Evolutionary conservation across 2,888 invertebrate species (phyloP), one percentile per base, ranked within the genome.

Genomic region (Heteromyza rotundicornis): DNA sequence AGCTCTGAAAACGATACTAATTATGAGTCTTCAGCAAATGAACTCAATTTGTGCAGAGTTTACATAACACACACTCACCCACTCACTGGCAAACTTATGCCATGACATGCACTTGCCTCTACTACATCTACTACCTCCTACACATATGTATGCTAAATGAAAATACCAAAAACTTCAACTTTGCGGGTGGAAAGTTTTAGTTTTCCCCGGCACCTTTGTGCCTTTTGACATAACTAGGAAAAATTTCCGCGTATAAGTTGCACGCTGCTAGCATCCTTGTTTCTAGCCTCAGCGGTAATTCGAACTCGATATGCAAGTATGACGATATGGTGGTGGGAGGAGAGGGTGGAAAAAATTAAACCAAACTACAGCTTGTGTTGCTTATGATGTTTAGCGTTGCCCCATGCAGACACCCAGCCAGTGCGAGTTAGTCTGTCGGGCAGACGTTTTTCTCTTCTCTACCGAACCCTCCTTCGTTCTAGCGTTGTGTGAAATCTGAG

Each of bases 1-100:
- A 49, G 72, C 68, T 64, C 66, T 72, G 77, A 71, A 77, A 78
- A 78, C 78, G 77, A 79, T 78, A 78, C 77, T 77, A 77, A 77
- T 77, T 78, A 79, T 75, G 78, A 79, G 74, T 70, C 71, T 68
- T 67, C 66, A 72, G 70, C 68, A 77, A 78, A 78, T 77, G 76
- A 76, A 75, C 77, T 76, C 68, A 75, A 72, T 73, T 75, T 75
- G n/a, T 22, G 68, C 69, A 71, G 40, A n/a, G 16, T 40, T 40
- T 14, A n/a, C 40, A 40, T 40, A 5, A 20, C 47, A 47, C 20
- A 47, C 47, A 47, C 47, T 19, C 47, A 47, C 47, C 17, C 47
- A 17, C 47, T 19, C 47, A 17, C 19, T 7, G 3, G 19, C 47
- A 47, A 17, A 47, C 47, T 19, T 40, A n/a, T n/a, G n/a, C 14